Evolutionary conservation across 1,140 invertebrate genomes (phyloP), one percentile per base, ranked within the genome.

Genomic region (Mylabris phalerata): DNA sequence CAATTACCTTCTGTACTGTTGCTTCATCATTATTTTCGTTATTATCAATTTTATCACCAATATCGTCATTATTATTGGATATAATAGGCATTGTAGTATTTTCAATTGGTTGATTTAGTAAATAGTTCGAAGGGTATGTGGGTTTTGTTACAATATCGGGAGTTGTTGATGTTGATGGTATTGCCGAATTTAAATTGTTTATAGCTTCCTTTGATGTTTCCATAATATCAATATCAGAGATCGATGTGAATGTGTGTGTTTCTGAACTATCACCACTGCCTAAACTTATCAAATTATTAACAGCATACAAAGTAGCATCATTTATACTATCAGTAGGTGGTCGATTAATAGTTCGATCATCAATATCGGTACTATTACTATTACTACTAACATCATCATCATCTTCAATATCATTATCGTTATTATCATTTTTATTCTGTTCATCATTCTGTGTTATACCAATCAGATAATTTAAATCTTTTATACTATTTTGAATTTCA

Each of bases 401-500:
- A 38, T 46, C 45, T 27, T 45, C 42, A 38, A 19, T 19, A 19
- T 45, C 41, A 32, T 54, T 42, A 11, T 46, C 27, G 1, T 42
- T 45, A 38, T 46, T 54, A 46, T 45, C 42, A 38, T 13, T 54
- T n/a, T 26, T 13, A 13, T 54, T 54, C 3, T 11, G 51, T 13
- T 54, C 25, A 19, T 41, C 38, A 45, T 32, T 42, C 24, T 54
- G 51, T 1, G 42, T 46, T 19, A 54, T 54, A n/a, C 39, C 51
- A 3, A 54, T 45, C 10, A 54, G 11, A 42, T 44, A 46, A 10
- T 44, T 54, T 32, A 54, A 46, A 26, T 32, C 42, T 45, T 54
- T 45, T 7, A 54, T 54, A 6, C 40, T 41, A 32, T 54, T 54
- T 46, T 54, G 51, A 25, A 54, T 41, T 19, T 54, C 51, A 19